phyloP scores from a whole-genome alignment of 2,797 vertebrate species.

The Oceanodroma leucorhoa region DNA sequence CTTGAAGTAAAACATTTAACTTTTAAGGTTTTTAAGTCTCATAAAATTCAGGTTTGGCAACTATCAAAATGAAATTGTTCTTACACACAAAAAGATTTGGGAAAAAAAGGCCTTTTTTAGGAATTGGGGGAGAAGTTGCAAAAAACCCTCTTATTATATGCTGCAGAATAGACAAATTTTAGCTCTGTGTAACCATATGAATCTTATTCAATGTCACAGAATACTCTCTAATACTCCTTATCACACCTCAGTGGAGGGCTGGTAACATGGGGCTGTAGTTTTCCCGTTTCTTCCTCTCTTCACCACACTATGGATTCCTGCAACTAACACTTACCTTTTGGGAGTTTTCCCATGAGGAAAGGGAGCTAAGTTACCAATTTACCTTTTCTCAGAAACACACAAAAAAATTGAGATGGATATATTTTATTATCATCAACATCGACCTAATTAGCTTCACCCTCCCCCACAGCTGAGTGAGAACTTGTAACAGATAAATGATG shows the following conservation, averaged over 20 bases:
- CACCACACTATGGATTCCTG: neutral
- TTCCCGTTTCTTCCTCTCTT: neutral
- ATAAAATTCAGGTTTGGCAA: neutral
- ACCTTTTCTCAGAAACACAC: neutral
- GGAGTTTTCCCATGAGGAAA: neutral
- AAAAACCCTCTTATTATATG: neutral
- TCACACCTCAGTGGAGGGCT: neutral
- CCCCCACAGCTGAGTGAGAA: neutral
- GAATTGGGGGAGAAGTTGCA: neutral
- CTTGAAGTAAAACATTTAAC: neutral
- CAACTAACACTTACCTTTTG: neutral
- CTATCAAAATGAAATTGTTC: neutral
- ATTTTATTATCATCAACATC: neutral
- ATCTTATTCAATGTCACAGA: neutral
- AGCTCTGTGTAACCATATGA: neutral
- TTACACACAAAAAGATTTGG: neutral
- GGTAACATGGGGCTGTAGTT: neutral
- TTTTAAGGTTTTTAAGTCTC: neutral
- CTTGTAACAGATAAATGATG: slow-evolving; percentile 10
- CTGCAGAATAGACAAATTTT: neutral
- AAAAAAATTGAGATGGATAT: neutral
- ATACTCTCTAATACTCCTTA: neutral
- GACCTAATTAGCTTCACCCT: slow-evolving; percentile 42
- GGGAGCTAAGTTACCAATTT: neutral
- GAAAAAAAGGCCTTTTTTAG: neutral